Conservation (phyloP, 92 coral and sea anemone species). For the Anthopleura xanthogrammica region DNA sequence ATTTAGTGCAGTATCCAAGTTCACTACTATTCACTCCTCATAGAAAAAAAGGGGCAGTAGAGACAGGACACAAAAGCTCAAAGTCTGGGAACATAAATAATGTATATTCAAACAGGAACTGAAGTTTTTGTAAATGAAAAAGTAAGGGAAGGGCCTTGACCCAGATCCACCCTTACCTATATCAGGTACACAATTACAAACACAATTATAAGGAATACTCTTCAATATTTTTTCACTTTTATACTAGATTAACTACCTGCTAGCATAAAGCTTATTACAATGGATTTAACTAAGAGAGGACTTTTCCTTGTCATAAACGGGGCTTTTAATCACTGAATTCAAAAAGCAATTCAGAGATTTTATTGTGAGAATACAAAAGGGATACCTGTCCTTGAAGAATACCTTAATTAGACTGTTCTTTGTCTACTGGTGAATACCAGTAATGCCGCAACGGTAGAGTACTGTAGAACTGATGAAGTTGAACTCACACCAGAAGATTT, state of each 20-base stretch:
- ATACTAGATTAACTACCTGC: no score
- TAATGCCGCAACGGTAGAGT: constrained; percentile 8
- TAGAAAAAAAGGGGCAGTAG: no score
- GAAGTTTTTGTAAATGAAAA: no score
- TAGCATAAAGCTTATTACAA: no score
- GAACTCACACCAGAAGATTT: constrained; percentile 14
- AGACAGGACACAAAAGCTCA: no score
- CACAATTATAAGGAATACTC: no score
- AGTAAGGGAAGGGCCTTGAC: no score
- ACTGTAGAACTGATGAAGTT: constrained; percentile 13
- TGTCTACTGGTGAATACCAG: constrained; percentile 20
- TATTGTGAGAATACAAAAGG: constrained; percentile 10
- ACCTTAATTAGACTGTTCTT: constrained; percentile 25
- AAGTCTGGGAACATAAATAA: background rate
- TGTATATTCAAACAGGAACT: background rate
- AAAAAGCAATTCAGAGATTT: constrained; percentile 3
- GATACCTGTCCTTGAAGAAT: constrained; percentile 32
- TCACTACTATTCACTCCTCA: no score
- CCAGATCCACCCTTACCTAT: no score
- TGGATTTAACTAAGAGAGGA: background rate
- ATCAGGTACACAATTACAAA: no score
- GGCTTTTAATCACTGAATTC: constrained; percentile 1
- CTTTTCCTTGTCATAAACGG: background rate
- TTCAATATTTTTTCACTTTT: no score
- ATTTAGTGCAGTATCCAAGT: no score